A percentile compares a stretch with the other conserved stretches of the same genome.
Evolutionary conservation across 2,888 invertebrate genomes (phyloP).

Genomic region (Tridacna gigas): DNA sequence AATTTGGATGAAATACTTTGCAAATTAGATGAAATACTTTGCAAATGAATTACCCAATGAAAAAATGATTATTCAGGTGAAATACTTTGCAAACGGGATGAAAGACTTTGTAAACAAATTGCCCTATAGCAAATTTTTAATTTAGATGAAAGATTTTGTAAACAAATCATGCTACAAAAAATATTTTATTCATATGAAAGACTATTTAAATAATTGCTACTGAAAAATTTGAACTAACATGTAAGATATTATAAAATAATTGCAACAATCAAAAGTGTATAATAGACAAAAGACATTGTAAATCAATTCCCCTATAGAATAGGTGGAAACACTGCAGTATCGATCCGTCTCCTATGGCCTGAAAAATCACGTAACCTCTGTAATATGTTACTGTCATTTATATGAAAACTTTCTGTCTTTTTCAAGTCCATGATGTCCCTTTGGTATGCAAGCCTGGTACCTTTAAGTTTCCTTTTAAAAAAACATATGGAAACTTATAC

Average conservation of each 20-base stretch:
- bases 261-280: no score
- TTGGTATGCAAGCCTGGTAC: neutral
- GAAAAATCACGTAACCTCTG: constrained; percentile 43
- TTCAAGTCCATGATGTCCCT: constrained; percentile 1
- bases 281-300: neutral
- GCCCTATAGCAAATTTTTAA: neutral
- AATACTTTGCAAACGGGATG: no score
- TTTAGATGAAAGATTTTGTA: neutral
- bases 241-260: neutral
- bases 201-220: neutral
- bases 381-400: constrained; percentile 27
- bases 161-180: neutral
- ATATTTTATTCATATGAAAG: neutral
- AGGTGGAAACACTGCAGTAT: neutral
- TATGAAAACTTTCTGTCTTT: constrained; percentile 52
- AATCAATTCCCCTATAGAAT: neutral
- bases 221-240: neutral
- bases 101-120: no score
- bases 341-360: neutral
- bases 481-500: no score
- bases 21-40: neutral
- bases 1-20: no score
- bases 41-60: neutral
- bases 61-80: neutral
- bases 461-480: no score